Base-by-base conservation (phyloP, 2,888 invertebrate genomes). In the Timema cristinae region DNA sequence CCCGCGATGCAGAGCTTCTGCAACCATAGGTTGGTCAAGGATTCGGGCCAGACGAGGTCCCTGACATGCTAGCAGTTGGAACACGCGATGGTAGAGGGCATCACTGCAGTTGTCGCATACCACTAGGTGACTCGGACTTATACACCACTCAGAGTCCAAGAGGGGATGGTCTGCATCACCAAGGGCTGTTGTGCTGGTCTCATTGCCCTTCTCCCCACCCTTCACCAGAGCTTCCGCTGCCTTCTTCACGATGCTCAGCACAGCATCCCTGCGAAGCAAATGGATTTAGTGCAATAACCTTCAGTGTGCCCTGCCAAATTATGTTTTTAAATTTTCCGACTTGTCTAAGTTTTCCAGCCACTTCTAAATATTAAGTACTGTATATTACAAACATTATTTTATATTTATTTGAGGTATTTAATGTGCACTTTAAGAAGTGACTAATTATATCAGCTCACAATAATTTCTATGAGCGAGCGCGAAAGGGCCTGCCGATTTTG, bases 161-260 rank as follows among this genome's bases (percentile, higher is more conserved):
- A 32, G 4, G 32, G 32, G 32, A n/a, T 48, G 6, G n/a, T 16
- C 59, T 47, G 52, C 50, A 32, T 11, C 11, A 7, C 51, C 32
- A 16, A 66, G 11, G n/a, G 16, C 47, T 15, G 7, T 47, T 13
- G 52, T 50, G 15, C 32, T 54, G 32, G 73, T 73, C 15, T 51
- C 56, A 16, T 74, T 72, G 32, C 70, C 66, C 32, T 85, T 85
- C 72, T 89, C 88, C 11, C 89, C 87, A 79, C 85, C 85, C 73
- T 93, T 93, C 2, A 90, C 92, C 77, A 95, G 84, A 54, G 91
- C 94, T 83, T 92, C 91, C 8, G 94, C 94, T 0, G 95, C 97
- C 82, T 95, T 95, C 81, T 95, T 95, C 71, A 97, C 93, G 76
- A 97, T 93, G 67, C 92, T 93, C 80, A 96, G 89, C 63, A 97